A percentile compares a stretch with the other conserved stretches of the same genome.
Conservation (phyloP, 2,797 vertebrate species). For the Lateolabrax maculatus region DNA sequence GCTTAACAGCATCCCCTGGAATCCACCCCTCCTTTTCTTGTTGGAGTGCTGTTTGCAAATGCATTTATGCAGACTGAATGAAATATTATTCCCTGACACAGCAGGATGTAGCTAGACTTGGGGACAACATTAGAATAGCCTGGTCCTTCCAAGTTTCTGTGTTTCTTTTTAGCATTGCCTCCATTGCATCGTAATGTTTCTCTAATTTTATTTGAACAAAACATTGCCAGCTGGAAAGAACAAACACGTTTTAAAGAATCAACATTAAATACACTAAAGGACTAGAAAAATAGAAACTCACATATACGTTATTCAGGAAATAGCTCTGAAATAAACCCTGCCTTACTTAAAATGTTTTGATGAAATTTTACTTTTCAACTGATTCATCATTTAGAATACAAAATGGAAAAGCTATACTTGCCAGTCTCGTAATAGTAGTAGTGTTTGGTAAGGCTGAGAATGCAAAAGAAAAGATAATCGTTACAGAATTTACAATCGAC, state of each 20-base stretch:
- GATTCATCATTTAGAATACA: background rate
- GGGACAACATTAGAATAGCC: conserved; percentile 65
- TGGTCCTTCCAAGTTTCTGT: conserved; percentile 49
- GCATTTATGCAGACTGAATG: conserved; percentile 75
- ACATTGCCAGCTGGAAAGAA: conserved; percentile 60
- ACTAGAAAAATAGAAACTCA: background rate
- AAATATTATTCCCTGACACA: conserved; percentile 77
- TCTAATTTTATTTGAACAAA: conserved; percentile 73
- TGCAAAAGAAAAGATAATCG: background rate
- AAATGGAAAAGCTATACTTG: background rate
- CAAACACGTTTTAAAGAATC: conserved; percentile 58
- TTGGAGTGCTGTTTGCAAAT: conserved; percentile 69
- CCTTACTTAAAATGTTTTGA: conserved; percentile 4
- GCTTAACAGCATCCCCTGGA: conserved; percentile 52
- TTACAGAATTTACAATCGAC: conserved; percentile 29
- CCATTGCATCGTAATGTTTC: conserved; percentile 57
- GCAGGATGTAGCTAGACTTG: conserved; percentile 65
- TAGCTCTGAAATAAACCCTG: conserved; percentile 4
- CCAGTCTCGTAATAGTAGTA: background rate
- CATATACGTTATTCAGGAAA: background rate
- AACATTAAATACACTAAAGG: conserved; percentile 33
- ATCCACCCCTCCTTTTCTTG: conserved; percentile 52
- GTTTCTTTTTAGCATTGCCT: conserved; percentile 58
- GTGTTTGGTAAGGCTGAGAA: background rate
- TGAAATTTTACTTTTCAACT: background rate